These are phyloP conservation scores for Tanytarsus gracilentus DNA, from an alignment of 2,888 invertebrate genomes.

Conservation along the genomic window DNA sequence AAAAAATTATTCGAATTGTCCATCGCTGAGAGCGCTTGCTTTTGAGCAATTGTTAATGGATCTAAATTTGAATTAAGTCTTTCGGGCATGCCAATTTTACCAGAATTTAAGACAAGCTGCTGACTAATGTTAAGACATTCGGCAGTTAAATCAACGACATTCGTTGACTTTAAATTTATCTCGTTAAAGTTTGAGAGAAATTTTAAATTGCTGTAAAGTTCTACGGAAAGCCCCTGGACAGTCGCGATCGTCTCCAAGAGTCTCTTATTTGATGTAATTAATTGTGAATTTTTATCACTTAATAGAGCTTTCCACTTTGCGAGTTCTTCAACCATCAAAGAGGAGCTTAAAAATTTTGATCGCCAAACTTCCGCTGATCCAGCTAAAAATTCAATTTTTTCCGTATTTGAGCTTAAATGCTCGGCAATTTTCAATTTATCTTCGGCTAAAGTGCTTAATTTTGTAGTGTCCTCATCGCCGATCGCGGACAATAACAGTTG, in stretches of 20 bases:
- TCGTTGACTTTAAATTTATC: constrained; percentile 40
- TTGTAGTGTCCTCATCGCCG: constrained; percentile 84
- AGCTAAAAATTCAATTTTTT: constrained; percentile 85
- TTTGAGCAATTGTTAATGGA: constrained; percentile 40
- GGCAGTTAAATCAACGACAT: constrained; percentile 39
- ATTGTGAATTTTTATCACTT: constrained; percentile 47
- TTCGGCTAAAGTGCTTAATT: constrained; percentile 83
- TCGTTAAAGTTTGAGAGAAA: constrained; percentile 41
- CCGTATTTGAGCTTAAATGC: constrained; percentile 38
- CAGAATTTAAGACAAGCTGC: constrained; percentile 42
- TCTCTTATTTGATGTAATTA: constrained; percentile 40
- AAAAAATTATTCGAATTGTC: constrained; percentile 40
- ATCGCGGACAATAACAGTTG: constrained; percentile 88
- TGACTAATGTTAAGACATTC: constrained; percentile 42
- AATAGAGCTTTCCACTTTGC: constrained; percentile 77
- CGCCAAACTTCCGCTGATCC: constrained; percentile 96
- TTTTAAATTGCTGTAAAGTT: constrained; percentile 41
- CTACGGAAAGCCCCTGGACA: constrained; percentile 42
- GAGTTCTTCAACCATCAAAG: constrained; percentile 87
- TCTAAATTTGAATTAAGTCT: constrained; percentile 37
- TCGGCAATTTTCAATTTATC: constrained; percentile 58
- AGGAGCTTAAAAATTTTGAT: constrained; percentile 84
- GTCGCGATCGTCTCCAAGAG: constrained; percentile 39
- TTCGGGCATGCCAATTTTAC: constrained; percentile 41
- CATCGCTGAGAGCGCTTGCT: constrained; percentile 35